A percentile compares a stretch with the other conserved stretches of the same genome.
Evolutionary conservation across 2,113 vertebrate genomes (phyloP).

Genomic region (Oryzias javanicus): DNA sequence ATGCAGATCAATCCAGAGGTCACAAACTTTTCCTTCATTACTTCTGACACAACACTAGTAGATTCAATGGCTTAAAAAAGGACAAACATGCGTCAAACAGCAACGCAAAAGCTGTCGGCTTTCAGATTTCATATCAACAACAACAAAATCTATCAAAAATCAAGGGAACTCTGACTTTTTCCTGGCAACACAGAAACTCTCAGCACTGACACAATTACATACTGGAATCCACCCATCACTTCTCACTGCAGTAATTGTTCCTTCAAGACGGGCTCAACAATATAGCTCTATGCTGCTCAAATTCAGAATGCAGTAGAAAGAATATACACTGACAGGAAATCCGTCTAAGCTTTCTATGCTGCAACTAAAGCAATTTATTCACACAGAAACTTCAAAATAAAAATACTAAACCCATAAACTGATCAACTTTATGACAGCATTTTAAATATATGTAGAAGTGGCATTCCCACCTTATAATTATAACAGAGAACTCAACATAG

Average conservation of each 20-base stretch:
- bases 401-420: conserved; percentile 26
- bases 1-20: conserved; percentile 63
- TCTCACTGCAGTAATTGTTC: conserved; percentile 38
- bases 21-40: conserved; percentile 3
- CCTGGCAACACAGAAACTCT: conserved; percentile 4
- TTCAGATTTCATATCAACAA: too few species aligned
- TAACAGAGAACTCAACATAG: too few species aligned
- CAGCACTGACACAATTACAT: conserved; percentile 12
- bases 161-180: neutral
- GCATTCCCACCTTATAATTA: too few species aligned
- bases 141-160: too few species aligned
- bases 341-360: too few species aligned
- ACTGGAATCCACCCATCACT: conserved; percentile 17
- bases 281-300: conserved; percentile 29
- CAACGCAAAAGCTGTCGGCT: too few species aligned
- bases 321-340: conserved; percentile 24
- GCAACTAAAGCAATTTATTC: too few species aligned
- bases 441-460: too few species aligned
- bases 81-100: too few species aligned
- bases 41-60: neutral
- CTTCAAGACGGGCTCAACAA: conserved; percentile 39
- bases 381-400: neutral
- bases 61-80: too few species aligned
- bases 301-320: conserved; percentile 20
- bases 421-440: too few species aligned